These are phyloP conservation scores for Hemiscyllium ocellatum DNA, from an alignment of 2,113 vertebrate genomes.

Conservation along the genomic window DNA sequence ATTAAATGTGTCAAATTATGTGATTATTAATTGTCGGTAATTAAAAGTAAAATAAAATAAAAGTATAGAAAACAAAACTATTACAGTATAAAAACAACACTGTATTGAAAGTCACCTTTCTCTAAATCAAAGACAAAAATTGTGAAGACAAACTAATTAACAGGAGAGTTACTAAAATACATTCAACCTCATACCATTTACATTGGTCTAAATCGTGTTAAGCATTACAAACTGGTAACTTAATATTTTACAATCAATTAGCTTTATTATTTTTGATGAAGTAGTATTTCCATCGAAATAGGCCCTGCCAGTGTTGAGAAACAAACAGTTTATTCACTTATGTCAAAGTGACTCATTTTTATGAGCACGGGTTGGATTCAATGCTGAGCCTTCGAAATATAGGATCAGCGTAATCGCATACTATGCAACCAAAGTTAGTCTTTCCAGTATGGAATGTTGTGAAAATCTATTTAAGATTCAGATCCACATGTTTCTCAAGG, in stretches of 20 bases:
- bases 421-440: not conserved
- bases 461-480: not conserved
- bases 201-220: not conserved
- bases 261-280: not conserved
- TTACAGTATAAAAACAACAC: slow-evolving; percentile 5
- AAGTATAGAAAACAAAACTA: not conserved
- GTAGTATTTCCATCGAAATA: not conserved
- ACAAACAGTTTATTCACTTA: not conserved
- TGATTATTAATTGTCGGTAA: not conserved
- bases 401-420: not conserved
- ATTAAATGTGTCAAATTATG: not conserved
- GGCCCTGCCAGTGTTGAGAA: not conserved
- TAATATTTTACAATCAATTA: not conserved
- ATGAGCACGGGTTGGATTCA: not conserved
- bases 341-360: not conserved
- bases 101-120: not conserved
- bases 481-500: not conserved
- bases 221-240: not conserved
- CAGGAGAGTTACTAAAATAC: not conserved
- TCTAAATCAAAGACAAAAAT: not conserved
- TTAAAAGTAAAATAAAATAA: not conserved
- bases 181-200: not conserved
- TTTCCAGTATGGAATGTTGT: not conserved
- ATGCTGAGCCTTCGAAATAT: not conserved
- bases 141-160: not conserved